Conservation (phyloP, 1,140 invertebrate genomes). For the Drosophila kepulauana region DNA sequence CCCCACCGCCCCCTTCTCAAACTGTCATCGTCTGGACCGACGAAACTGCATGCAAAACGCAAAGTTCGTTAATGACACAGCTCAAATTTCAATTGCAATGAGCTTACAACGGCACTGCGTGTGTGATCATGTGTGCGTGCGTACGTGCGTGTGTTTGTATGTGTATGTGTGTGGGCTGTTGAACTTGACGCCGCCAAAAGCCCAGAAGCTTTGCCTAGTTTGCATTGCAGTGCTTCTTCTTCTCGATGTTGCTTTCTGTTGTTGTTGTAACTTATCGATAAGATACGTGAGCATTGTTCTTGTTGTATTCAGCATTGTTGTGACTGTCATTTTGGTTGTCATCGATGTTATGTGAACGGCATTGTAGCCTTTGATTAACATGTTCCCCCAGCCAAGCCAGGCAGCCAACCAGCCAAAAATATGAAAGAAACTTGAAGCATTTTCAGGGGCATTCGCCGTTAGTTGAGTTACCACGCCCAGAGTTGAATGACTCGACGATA, state of each 20-base stretch:
- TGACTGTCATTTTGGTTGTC: background rate
- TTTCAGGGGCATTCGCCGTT: background rate
- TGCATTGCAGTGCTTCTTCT: constrained; percentile 6
- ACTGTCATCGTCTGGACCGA: background rate
- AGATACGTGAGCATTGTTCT: constrained; percentile 23
- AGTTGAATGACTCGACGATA: constrained; percentile 19
- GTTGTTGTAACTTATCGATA: constrained; percentile 33
- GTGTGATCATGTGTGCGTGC: background rate
- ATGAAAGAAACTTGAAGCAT: background rate
- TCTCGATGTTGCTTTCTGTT: constrained; percentile 9
- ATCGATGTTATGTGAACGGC: constrained; percentile 13
- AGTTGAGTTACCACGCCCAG: constrained; percentile 1
- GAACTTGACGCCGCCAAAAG: constrained; percentile 37
- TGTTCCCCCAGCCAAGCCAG: background rate
- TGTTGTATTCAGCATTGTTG: background rate
- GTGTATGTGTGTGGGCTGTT: constrained; percentile 21
- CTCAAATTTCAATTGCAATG: constrained; percentile 33
- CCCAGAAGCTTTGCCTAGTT: constrained; percentile 19
- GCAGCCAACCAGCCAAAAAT: background rate
- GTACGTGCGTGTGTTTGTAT: constrained; percentile 9
- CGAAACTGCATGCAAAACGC: constrained; percentile 2
- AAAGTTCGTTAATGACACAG: constrained; percentile 31
- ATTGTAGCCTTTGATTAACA: constrained; percentile 17
- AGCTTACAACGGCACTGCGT: constrained; percentile 10
- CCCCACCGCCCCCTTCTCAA: no score